These are phyloP conservation scores for Cyphomyrus plagiostoma DNA, from an alignment of 2,113 vertebrate species.

Conservation along the genomic window DNA sequence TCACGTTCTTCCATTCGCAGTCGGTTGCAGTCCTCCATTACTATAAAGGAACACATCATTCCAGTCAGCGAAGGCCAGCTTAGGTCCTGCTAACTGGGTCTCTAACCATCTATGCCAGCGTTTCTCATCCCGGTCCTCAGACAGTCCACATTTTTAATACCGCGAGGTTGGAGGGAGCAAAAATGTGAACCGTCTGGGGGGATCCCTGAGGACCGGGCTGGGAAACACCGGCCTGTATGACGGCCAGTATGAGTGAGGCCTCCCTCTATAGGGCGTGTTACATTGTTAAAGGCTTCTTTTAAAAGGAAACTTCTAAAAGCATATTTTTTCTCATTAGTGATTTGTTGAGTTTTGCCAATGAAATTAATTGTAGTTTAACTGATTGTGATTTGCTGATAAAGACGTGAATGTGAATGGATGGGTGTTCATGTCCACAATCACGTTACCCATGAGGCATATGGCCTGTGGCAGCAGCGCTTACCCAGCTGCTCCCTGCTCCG, in stretches of 20 bases:
- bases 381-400: background rate
- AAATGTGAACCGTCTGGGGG: background rate
- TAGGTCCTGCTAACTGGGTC: background rate
- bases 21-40: constrained; percentile 51
- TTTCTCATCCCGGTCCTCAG: background rate
- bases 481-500: constrained; percentile 93
- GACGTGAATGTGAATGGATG: background rate
- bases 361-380: background rate
- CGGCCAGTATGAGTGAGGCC: background rate
- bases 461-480: constrained; percentile 58
- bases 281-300: background rate
- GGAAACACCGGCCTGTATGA: background rate
- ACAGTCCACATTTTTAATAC: background rate
- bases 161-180: background rate
- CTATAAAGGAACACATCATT: constrained; percentile 64
- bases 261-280: background rate
- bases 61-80: constrained; percentile 32
- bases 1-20: constrained; percentile 68
- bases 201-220: background rate
- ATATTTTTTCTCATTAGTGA: background rate
- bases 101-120: background rate
- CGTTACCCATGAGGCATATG: background rate
- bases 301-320: background rate
- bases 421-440: background rate
- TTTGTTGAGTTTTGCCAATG: background rate